Percentiles rank a stretch among this genome's conserved stretches.
Evolutionary conservation across 2,888 invertebrate species (phyloP).

Genomic region (Drosophila setosimentum): DNA sequence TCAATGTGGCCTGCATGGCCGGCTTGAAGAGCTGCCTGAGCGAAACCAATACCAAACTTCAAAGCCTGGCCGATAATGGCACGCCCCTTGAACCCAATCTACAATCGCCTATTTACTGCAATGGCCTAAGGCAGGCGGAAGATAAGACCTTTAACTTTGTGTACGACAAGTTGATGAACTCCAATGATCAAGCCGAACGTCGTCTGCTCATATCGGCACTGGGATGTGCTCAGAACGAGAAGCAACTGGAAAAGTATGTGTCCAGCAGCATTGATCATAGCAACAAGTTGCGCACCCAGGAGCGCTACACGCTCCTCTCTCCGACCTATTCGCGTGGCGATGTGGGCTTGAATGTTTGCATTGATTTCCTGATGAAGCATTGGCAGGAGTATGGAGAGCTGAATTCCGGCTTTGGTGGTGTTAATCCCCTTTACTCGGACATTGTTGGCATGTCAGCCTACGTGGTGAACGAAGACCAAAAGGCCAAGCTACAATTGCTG

Average conservation of each 20-base stretch:
- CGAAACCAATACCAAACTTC: conserved; percentile 77
- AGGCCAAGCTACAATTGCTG: conserved; percentile 65
- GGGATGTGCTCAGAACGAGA: conserved; percentile 88
- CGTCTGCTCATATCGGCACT: conserved; percentile 87
- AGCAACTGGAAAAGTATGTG: conserved; percentile 86
- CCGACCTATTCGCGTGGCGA: conserved; percentile 78
- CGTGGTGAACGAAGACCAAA: conserved; percentile 73
- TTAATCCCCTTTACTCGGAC: conserved; percentile 76
- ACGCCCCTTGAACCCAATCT: conserved; percentile 80
- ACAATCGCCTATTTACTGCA: conserved; percentile 83
- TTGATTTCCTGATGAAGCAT: conserved; percentile 86
- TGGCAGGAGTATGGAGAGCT: conserved; percentile 80
- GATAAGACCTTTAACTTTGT: conserved; percentile 88
- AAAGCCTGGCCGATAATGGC: conserved; percentile 55
- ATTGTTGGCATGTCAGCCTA: conserved; percentile 74
- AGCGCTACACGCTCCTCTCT: conserved; percentile 74
- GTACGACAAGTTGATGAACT: conserved; percentile 86
- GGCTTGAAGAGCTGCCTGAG: conserved; percentile 75
- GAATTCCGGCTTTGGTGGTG: conserved; percentile 67
- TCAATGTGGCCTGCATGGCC: conserved; percentile 82
- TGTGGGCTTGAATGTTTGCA: conserved; percentile 85
- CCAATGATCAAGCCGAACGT: conserved; percentile 87
- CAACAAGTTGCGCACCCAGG: conserved; percentile 72
- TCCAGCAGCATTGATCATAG: conserved; percentile 69
- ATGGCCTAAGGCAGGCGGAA: conserved; percentile 82